Conservation (phyloP, 1,140 invertebrate genomes). For the Daktulosphaira vitifoliae region DNA sequence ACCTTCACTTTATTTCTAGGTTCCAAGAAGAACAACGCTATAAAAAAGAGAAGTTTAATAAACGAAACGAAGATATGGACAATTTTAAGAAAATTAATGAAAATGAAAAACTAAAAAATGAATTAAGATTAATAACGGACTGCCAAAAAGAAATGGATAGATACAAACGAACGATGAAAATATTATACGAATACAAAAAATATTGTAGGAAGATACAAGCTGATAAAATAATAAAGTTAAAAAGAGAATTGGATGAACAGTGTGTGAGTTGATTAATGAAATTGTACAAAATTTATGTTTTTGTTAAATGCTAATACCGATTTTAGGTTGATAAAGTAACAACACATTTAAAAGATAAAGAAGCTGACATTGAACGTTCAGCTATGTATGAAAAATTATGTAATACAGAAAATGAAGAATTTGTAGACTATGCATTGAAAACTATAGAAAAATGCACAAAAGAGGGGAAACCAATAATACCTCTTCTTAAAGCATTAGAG, state of each 20-base stretch:
- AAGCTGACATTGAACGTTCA: neutral
- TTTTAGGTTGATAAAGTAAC: neutral
- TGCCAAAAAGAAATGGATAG: neutral
- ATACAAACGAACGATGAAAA: neutral
- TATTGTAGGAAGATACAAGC: neutral
- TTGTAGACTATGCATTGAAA: neutral
- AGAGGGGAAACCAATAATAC: neutral
- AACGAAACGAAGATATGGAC: neutral
- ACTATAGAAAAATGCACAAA: neutral
- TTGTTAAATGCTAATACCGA: no score
- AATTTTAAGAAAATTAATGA: neutral
- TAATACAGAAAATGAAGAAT: neutral
- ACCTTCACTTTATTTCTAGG: no score
- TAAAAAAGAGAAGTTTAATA: neutral
- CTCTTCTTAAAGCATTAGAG: neutral
- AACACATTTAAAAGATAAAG: neutral
- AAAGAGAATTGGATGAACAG: neutral
- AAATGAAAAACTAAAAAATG: neutral
- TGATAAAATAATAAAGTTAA: neutral
- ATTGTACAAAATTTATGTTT: no score
- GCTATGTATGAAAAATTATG: neutral
- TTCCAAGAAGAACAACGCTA: neutral
- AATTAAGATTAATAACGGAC: neutral
- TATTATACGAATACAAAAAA: neutral
- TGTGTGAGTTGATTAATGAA: constrained; percentile 4